phyloP scores from a whole-genome alignment of 2,113 vertebrate species.

The Amphilophus citrinellus region DNA sequence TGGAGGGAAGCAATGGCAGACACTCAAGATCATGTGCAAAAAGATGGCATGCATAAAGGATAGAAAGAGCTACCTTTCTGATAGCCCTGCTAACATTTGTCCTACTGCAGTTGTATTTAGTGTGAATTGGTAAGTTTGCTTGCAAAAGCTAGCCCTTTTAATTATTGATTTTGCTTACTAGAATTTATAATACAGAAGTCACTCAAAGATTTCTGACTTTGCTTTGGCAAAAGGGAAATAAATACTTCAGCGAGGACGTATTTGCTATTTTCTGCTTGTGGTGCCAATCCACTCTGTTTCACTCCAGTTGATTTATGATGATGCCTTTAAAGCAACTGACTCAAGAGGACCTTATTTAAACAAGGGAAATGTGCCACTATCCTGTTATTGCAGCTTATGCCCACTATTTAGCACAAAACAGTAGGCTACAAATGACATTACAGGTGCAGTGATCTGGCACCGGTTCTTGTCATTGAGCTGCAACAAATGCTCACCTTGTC shows the following conservation, averaged over 20 bases:
- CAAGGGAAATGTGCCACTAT: not conserved
- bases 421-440: slow-evolving; percentile 11
- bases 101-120: not conserved
- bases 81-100: not conserved
- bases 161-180: rapidly evolving
- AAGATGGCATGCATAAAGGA: too few species aligned
- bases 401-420: not conserved
- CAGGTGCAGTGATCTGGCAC: not conserved
- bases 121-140: rapidly evolving
- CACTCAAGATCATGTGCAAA: not conserved
- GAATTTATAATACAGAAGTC: not conserved
- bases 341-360: not conserved
- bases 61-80: not conserved
- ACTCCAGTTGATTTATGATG: slow-evolving; percentile 1
- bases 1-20: rapidly evolving
- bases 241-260: not conserved
- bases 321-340: not conserved
- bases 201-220: not conserved
- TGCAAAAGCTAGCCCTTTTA: not conserved
- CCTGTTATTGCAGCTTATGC: slow-evolving; percentile 2
- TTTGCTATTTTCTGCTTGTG: not conserved
- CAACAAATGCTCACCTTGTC: not conserved
- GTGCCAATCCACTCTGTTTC: not conserved
- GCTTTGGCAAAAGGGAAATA: not conserved
- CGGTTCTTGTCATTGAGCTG: not conserved